Conservation (phyloP, 2,113 vertebrate genomes). For the Bungarus multicinctus region DNA sequence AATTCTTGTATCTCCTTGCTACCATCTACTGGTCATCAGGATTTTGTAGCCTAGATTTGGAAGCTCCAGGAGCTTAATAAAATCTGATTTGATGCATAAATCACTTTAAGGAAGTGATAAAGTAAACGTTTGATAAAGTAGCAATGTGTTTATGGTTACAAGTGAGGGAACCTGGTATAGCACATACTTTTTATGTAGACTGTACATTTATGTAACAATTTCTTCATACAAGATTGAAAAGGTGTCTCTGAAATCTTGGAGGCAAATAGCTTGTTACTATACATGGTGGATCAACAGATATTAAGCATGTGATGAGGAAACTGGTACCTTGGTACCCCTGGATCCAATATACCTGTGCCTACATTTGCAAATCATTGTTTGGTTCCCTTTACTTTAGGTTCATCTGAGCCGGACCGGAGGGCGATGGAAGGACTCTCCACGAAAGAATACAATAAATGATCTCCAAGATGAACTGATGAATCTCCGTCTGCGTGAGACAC, state of each 20-base stretch:
- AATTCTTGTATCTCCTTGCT: not conserved
- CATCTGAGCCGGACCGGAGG: constrained; percentile 79
- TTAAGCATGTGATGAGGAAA: not conserved
- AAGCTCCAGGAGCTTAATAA: not conserved
- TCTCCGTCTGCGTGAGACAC: constrained; percentile 83
- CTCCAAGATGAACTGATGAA: constrained; percentile 90
- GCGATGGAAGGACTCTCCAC: constrained; percentile 90
- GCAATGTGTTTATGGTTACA: not conserved
- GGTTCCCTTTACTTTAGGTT: constrained; percentile 62
- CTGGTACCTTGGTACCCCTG: not conserved
- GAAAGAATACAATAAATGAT: constrained; percentile 85
- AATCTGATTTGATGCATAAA: not conserved
- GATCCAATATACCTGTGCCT: not conserved
- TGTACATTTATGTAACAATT: not conserved
- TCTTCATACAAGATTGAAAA: not conserved
- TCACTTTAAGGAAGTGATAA: not conserved
- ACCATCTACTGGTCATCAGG: not conserved
- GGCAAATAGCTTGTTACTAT: not conserved
- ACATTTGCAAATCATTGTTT: not conserved
- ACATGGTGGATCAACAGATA: not conserved
- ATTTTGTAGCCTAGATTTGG: not conserved
- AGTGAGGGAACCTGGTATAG: not conserved
- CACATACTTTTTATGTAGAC: not conserved
- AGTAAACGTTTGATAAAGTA: not conserved
- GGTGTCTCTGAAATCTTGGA: not conserved